These are phyloP conservation scores for Lepetodrilus schrolli DNA, from an alignment of 2,888 invertebrate species.

Conservation along the genomic window DNA sequence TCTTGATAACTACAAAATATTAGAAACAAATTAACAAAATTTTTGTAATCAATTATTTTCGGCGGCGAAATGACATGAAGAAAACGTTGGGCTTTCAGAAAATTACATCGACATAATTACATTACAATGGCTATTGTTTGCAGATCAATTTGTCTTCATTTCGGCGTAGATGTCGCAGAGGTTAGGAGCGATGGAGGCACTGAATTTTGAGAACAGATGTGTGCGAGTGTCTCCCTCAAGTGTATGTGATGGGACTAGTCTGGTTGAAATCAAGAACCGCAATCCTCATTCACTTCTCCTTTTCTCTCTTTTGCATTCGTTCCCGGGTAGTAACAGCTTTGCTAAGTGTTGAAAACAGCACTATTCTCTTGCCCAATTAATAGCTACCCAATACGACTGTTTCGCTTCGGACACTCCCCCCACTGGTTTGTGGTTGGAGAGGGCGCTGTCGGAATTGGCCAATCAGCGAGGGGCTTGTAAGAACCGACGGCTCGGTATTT, in stretches of 20 bases:
- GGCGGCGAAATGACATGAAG: not conserved
- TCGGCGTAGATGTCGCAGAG: not conserved
- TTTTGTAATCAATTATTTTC: too few species aligned
- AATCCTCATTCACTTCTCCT: not conserved
- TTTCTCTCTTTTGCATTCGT: too few species aligned
- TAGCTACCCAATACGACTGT: slow-evolving; percentile 27
- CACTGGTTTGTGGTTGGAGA: not conserved
- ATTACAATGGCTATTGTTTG: slow-evolving; percentile 22
- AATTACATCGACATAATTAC: slow-evolving; percentile 16
- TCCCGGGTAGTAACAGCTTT: not conserved
- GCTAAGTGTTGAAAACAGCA: slow-evolving; percentile 23
- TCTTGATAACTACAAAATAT: too few species aligned
- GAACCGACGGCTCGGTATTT: not conserved
- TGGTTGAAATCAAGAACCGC: not conserved
- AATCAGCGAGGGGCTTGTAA: not conserved
- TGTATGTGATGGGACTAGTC: not conserved
- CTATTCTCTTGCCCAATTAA: slow-evolving; percentile 27
- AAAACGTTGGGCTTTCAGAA: slow-evolving; percentile 8
- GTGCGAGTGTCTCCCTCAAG: not conserved
- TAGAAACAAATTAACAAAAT: too few species aligned
- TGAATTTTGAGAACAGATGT: slow-evolving; percentile 19
- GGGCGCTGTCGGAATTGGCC: not conserved
- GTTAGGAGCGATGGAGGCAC: not conserved
- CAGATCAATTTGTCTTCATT: slow-evolving; percentile 23
- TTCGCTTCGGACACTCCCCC: not conserved